phyloP scores from a whole-genome alignment of 1,140 invertebrate species.

The Cyclargus thomasi region DNA sequence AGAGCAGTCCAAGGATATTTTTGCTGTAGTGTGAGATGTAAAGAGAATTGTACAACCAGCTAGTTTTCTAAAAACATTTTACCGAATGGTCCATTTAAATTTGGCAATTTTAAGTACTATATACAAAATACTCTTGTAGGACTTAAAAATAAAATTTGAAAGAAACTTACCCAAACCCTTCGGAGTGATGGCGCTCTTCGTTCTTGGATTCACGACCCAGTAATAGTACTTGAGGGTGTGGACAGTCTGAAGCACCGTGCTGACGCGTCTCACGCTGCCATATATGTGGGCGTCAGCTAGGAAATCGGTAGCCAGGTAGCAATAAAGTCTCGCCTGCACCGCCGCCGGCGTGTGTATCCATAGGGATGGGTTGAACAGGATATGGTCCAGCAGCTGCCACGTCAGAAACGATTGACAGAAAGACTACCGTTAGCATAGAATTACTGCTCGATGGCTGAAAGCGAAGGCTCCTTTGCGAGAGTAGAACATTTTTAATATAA shows the following conservation, averaged over 20 bases:
- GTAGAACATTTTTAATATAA: conserved; percentile 8
- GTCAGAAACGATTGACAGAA: conserved; percentile 75
- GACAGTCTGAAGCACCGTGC: conserved; percentile 97
- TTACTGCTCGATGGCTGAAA: conserved; percentile 66
- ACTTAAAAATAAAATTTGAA: conserved; percentile 11
- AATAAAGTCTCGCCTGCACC: conserved; percentile 97
- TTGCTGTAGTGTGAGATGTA: no score
- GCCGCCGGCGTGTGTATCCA: conserved; percentile 98
- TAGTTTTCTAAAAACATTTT: no score
- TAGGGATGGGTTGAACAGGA: conserved; percentile 98
- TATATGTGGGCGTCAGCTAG: conserved; percentile 98
- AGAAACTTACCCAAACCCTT: conserved; percentile 90
- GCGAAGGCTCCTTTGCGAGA: conserved; percentile 57
- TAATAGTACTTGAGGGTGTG: conserved; percentile 99
- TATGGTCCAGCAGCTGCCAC: conserved; percentile 97
- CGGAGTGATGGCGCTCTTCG: conserved; percentile 95
- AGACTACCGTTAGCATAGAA: conserved; percentile 65
- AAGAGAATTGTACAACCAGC: no score
- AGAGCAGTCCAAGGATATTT: no score
- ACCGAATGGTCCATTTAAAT: no score
- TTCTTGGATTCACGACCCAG: conserved; percentile 96
- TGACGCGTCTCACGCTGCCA: conserved; percentile 96
- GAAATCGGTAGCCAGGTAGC: conserved; percentile 98
- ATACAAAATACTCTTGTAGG: no score
- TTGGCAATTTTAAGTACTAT: no score